Conservation (phyloP, 1,140 invertebrate species). For the Pogonomyrmex californicus region DNA sequence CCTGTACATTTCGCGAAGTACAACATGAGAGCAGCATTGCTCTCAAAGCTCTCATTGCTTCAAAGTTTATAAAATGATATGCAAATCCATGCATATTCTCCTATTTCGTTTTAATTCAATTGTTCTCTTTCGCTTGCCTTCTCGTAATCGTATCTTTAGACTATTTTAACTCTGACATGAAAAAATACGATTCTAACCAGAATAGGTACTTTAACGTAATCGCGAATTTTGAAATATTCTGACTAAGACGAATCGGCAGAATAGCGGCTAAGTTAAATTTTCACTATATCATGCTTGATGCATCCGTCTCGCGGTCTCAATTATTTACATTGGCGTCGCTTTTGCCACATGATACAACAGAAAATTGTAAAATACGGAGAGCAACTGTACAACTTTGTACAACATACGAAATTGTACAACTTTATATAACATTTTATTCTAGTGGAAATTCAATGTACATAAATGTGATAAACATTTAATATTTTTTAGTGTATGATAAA, state of each 20-base stretch:
- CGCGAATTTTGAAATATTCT: background rate
- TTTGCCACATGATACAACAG: conserved; percentile 7
- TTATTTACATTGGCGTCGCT: conserved; percentile 14
- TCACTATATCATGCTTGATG: conserved; percentile 11
- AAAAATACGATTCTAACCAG: conserved; percentile 23
- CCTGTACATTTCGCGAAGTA: conserved; percentile 49
- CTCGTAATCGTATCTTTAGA: conserved; percentile 47
- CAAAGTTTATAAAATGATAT: conserved; percentile 77
- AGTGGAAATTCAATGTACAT: background rate
- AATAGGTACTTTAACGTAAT: background rate
- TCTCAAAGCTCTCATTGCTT: background rate
- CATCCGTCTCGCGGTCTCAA: conserved; percentile 12
- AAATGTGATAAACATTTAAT: background rate
- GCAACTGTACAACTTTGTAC: background rate
- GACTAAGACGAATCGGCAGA: background rate
- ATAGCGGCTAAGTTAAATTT: conserved; percentile 18
- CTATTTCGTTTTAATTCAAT: conserved; percentile 60
- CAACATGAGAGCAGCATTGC: conserved; percentile 39
- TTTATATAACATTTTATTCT: background rate
- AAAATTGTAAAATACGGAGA: background rate
- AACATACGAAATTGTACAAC: background rate
- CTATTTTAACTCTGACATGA: conserved; percentile 10
- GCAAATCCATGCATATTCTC: conserved; percentile 73
- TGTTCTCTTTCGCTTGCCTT: background rate
- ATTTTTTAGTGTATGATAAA: background rate